Percentiles rank a stretch among this genome's conserved stretches.
These are phyloP conservation scores for Rhagonycha fulva DNA, from an alignment of 2,888 invertebrate species.

Conservation along the genomic window DNA sequence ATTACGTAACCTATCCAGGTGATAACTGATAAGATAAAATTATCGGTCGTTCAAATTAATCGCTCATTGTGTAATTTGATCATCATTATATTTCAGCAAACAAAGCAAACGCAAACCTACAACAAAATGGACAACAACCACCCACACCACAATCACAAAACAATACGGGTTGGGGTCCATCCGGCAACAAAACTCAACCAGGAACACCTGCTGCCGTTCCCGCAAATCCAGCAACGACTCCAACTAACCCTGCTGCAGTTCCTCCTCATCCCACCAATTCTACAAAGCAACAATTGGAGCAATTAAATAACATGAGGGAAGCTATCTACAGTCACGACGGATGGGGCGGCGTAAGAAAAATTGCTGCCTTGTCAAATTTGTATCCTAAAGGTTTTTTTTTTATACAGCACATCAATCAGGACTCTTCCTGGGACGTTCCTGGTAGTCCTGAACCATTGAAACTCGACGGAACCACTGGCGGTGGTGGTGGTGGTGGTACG, in stretches of 20 bases:
- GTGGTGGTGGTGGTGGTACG: slow-evolving; percentile 54
- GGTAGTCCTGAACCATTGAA: slow-evolving; percentile 85
- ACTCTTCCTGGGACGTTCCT: slow-evolving; percentile 92
- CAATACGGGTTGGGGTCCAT: slow-evolving; percentile 51
- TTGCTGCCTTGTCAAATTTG: background rate
- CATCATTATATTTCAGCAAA: slow-evolving; percentile 39
- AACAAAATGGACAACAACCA: slow-evolving; percentile 57
- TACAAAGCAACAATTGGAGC: slow-evolving; percentile 83
- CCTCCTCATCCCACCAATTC: slow-evolving; percentile 60
- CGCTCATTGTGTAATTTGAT: slow-evolving; percentile 6
- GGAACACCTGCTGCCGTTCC: slow-evolving; percentile 26
- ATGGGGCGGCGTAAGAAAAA: slow-evolving; percentile 83
- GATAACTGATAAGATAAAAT: background rate
- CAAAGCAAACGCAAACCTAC: slow-evolving; percentile 55
- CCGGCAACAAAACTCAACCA: slow-evolving; percentile 33
- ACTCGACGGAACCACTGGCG: slow-evolving; percentile 53
- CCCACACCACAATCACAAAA: slow-evolving; percentile 47
- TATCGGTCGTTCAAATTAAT: background rate
- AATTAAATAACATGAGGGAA: slow-evolving; percentile 88
- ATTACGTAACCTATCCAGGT: too few species aligned
- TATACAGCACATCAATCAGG: slow-evolving; percentile 87
- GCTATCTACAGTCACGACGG: slow-evolving; percentile 90
- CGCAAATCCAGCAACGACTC: slow-evolving; percentile 34
- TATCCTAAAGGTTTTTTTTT: background rate
- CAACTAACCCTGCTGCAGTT: slow-evolving; percentile 38